Percentiles rank a stretch among this genome's conserved stretches.
Conservation (phyloP, 35 echinoderm and acorn worm species). For the Ptychodera flava region DNA sequence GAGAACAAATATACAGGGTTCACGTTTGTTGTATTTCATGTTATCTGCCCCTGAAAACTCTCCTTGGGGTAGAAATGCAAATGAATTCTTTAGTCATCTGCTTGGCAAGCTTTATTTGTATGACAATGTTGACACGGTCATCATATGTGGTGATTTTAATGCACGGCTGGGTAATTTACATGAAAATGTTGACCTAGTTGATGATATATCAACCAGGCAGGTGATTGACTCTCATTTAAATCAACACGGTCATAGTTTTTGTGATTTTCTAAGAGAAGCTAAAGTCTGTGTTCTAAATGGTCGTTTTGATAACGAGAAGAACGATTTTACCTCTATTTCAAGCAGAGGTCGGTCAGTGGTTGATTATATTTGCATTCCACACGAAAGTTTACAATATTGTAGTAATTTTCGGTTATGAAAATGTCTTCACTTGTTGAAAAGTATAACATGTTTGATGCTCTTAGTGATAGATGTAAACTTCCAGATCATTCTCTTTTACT, state of each 20-base stretch:
- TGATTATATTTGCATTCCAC: neutral
- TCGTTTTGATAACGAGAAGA: neutral
- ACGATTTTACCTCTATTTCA: neutral
- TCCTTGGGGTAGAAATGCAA: too few relatives aligned
- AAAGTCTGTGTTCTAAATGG: neutral
- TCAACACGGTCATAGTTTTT: neutral
- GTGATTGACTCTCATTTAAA: neutral
- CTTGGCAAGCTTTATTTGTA: too few relatives aligned
- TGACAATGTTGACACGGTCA: too few relatives aligned
- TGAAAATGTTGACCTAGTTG: too few relatives aligned
- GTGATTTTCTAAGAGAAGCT: neutral
- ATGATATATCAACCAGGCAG: neutral
- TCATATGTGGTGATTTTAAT: too few relatives aligned
- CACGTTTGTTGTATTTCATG: too few relatives aligned
- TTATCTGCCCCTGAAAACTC: too few relatives aligned
- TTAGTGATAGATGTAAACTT: neutral
- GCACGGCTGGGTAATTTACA: too few relatives aligned
- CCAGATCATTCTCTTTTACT: neutral
- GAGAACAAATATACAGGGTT: too few relatives aligned
- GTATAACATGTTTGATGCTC: neutral
- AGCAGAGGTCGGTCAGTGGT: neutral
- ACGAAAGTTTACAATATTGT: neutral
- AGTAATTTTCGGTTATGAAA: neutral
- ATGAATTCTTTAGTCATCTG: too few relatives aligned
- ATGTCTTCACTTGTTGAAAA: conserved; percentile 1